Percentiles rank a stretch among this genome's conserved stretches.
Conservation (phyloP, 2,888 invertebrate species). For the Timema cristinae region DNA sequence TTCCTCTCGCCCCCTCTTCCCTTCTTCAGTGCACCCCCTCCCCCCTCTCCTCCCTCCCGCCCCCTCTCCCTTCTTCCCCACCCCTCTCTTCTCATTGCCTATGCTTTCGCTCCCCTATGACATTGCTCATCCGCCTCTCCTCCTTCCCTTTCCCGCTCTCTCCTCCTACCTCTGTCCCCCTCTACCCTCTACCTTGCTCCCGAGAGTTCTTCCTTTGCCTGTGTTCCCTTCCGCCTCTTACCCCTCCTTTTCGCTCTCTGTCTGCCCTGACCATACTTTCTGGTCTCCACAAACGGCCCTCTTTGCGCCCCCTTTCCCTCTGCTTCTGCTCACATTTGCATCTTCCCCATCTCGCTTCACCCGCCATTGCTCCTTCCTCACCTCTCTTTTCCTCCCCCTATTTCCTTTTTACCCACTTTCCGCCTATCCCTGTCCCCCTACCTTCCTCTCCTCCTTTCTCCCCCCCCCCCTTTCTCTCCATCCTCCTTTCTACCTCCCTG, state of each 20-base stretch:
- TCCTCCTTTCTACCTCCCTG: background rate
- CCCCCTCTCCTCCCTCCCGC: slow-evolving; percentile 1
- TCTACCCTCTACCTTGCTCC: background rate
- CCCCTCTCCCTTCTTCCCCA: background rate
- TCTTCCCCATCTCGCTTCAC: background rate
- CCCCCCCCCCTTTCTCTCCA: slow-evolving; percentile 10
- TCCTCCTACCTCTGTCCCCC: background rate
- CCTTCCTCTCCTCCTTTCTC: too few species aligned
- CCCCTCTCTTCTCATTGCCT: background rate
- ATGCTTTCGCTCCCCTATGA: background rate
- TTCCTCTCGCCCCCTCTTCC: background rate
- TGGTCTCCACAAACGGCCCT: too few species aligned
- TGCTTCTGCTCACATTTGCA: background rate
- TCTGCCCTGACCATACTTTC: background rate
- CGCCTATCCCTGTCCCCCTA: background rate
- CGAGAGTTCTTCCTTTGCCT: background rate
- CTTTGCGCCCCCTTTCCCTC: slow-evolving; percentile 1
- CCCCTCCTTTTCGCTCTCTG: slow-evolving; percentile 2
- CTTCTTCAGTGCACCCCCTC: background rate
- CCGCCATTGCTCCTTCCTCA: background rate
- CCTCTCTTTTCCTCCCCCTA: background rate
- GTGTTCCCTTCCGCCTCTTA: background rate
- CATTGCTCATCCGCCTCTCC: background rate
- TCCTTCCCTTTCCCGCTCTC: background rate
- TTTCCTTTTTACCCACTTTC: background rate